Evolutionary conservation across 2,797 vertebrate genomes (phyloP).

Genomic region (Diplodus puntazzo): DNA sequence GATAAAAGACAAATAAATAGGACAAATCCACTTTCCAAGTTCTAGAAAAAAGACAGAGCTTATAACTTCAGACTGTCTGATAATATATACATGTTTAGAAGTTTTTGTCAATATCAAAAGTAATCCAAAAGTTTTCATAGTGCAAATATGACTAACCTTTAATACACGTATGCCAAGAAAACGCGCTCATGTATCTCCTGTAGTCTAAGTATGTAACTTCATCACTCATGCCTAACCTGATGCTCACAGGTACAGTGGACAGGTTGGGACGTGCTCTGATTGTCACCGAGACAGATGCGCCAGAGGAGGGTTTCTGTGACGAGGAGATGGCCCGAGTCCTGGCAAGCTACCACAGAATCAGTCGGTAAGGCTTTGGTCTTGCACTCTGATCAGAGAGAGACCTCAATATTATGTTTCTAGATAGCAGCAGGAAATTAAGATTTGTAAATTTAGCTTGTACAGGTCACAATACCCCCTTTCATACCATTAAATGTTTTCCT

Average conservation of each 20-base stretch:
- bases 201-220: neutral
- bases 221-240: neutral
- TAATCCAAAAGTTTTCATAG: neutral
- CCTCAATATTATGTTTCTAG: neutral
- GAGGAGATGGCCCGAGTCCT: slow-evolving; percentile 78
- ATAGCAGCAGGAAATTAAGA: neutral
- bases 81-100: too few species aligned
- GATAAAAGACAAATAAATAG: too few species aligned
- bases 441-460: neutral
- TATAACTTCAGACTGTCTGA: too few species aligned
- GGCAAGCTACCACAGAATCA: slow-evolving; percentile 83
- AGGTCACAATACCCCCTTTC: neutral
- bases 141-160: neutral
- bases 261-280: slow-evolving; percentile 83
- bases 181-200: neutral
- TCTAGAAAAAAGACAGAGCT: too few species aligned
- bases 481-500: neutral
- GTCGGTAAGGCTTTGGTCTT: slow-evolving; percentile 71
- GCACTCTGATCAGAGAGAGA: neutral
- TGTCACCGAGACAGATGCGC: slow-evolving; percentile 64
- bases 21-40: too few species aligned
- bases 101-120: neutral
- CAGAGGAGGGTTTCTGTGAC: slow-evolving; percentile 65
- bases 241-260: slow-evolving; percentile 84
- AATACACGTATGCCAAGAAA: too few species aligned